Base-by-base conservation (phyloP, 2,113 vertebrate genomes). In the Sander lucioperca region DNA sequence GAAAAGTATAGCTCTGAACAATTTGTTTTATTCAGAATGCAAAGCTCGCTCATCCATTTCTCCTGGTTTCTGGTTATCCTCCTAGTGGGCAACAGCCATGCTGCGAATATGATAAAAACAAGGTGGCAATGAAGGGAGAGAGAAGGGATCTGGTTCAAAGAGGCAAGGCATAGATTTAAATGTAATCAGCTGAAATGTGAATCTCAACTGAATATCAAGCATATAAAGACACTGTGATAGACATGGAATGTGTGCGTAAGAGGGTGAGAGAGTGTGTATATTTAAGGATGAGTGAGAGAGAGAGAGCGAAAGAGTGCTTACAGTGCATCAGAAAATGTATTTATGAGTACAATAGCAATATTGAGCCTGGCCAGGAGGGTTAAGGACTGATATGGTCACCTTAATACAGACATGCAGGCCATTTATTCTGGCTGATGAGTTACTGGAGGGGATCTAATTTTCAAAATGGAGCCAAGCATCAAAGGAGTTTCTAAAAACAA, bases 1-100 rank as follows among this genome's bases (percentile, higher is more conserved):
- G 76, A 83, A 86, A 88, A 85, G 79, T 84, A 84, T 73, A 91
- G 67, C 79, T 48, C 78, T 78, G 77, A 86, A 88, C 77, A 43
- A 84, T 90, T 84, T 83, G 43, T 67, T 91, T 87, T 66, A 87
- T 87, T 88, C 69, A 59, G 39, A 89, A 82, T 77, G 74, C 63
- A 74, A 87, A 88, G 75, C 66, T 23, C 61, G 47, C 27, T 48
- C 48, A 18, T 63, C 53, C 66, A 59, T 78, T 76, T 81, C 65
- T 77, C 53, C 48, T 61, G 15, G 1, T 77, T 76, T 77, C 69
- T 72, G 65, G 25, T 66, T 82, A 77, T 56, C 77, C 66, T 54
- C n/a, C 27, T 48, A 27, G 16, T 80, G 73, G 53, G 80, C 51
- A 79, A 74, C 59, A 62, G 75, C 67, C 84, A 64, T 25, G 57